Evolutionary conservation across 1,140 invertebrate species (phyloP).

Genomic region (Drosophila malerkotliana): DNA sequence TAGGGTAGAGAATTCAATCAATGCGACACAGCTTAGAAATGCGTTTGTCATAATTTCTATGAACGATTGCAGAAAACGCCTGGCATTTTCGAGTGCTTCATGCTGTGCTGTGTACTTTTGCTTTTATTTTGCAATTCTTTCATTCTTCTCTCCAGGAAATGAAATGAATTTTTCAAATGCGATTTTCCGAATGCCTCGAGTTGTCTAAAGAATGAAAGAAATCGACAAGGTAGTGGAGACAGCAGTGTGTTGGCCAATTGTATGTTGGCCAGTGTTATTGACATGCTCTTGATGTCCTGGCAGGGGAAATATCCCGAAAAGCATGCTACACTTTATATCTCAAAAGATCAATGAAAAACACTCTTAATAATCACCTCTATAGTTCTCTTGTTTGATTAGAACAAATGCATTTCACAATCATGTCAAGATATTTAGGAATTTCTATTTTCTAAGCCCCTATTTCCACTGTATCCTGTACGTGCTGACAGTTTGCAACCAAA

Average conservation of each 20-base stretch:
- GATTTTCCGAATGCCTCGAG: constrained; percentile 53
- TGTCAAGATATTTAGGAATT: neutral
- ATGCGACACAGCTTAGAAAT: constrained; percentile 76
- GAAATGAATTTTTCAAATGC: constrained; percentile 73
- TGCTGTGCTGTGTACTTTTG: constrained; percentile 23
- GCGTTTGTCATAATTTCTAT: constrained; percentile 81
- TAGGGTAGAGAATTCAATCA: constrained; percentile 67
- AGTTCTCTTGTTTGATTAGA: too few relatives aligned
- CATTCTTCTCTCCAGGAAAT: constrained; percentile 48
- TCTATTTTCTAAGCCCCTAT: neutral
- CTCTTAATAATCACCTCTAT: neutral
- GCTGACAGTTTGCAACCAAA: constrained; percentile 50
- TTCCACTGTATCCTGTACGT: constrained; percentile 38
- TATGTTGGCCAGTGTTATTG: constrained; percentile 67
- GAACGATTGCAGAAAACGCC: constrained; percentile 75
- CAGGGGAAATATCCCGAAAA: constrained; percentile 35
- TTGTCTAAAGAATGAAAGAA: constrained; percentile 4
- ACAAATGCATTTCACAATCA: neutral
- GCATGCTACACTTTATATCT: neutral
- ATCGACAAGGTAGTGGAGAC: constrained; percentile 34
- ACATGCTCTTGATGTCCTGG: constrained; percentile 65
- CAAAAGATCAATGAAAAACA: neutral
- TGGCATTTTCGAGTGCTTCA: constrained; percentile 49
- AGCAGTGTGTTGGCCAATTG: constrained; percentile 38
- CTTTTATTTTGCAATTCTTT: constrained; percentile 29